Evolutionary conservation across 2,113 vertebrate genomes (phyloP).

Genomic region (Python bivittatus): DNA sequence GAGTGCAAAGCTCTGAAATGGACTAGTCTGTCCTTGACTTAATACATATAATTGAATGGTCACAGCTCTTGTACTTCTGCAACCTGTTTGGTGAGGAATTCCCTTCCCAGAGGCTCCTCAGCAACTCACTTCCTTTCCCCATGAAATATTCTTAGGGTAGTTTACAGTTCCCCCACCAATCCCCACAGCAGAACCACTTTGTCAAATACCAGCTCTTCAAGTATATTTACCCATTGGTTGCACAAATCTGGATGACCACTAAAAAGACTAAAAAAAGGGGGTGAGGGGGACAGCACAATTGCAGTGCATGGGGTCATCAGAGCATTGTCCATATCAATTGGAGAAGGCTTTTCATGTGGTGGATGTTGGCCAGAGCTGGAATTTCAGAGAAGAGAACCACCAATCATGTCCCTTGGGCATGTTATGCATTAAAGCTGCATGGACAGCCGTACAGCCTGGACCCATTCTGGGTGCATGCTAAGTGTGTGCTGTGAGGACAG

Average conservation of each 20-base stretch:
- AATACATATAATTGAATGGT: not conserved
- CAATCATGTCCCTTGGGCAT: not conserved
- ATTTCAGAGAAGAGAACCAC: not conserved
- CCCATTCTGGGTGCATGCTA: not conserved
- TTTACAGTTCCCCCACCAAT: not conserved
- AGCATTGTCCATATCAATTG: not conserved
- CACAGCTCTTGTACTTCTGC: not conserved
- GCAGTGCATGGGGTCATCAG: not conserved
- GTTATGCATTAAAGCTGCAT: not conserved
- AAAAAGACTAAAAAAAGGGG: too few species aligned
- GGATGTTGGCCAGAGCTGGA: not conserved
- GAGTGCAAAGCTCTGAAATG: not conserved
- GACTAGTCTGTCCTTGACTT: not conserved
- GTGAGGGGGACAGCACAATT: too few species aligned
- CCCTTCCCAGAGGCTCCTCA: not conserved
- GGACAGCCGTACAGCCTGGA: not conserved
- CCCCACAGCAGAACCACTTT: not conserved
- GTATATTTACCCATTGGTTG: not conserved
- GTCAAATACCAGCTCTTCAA: not conserved
- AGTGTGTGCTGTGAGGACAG: not conserved
- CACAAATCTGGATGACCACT: not conserved
- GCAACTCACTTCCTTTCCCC: not conserved
- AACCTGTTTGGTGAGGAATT: not conserved
- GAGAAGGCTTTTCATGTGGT: not conserved
- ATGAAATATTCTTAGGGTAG: not conserved